phyloP scores from a whole-genome alignment of 2,113 vertebrate genomes.

The Otocyon megalotis region DNA sequence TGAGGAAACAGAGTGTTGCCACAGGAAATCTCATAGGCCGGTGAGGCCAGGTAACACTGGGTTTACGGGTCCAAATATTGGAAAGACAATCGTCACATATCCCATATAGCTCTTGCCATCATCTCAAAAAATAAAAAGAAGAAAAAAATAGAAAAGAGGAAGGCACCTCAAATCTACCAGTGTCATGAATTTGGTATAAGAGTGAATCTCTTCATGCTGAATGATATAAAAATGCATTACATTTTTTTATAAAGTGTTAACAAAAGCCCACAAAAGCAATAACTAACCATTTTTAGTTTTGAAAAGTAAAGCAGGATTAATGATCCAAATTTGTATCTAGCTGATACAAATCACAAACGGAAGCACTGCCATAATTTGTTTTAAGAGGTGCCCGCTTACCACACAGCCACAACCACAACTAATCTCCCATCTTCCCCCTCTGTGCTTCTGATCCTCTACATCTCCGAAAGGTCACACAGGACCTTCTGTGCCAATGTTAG shows the following conservation, averaged over 20 bases:
- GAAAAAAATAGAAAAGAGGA: not conserved
- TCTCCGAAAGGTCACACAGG: not conserved
- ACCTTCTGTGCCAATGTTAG: not conserved
- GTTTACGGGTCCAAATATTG: not conserved
- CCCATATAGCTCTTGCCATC: not conserved
- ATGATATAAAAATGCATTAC: not conserved
- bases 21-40: not conserved
- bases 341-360: not conserved
- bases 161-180: not conserved
- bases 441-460: not conserved
- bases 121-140: not conserved
- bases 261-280: not conserved
- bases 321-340: not conserved
- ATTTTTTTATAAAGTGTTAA: not conserved
- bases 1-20: not conserved
- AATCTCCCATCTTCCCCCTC: not conserved
- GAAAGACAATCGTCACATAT: not conserved
- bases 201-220: not conserved
- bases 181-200: not conserved
- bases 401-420: not conserved
- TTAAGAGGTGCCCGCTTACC: not conserved
- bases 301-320: not conserved
- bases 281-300: constrained; percentile 1
- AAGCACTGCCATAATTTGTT: not conserved
- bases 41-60: not conserved